A percentile compares a stretch with the other conserved stretches of the same genome.
Evolutionary conservation across 1,140 invertebrate species (phyloP).

Genomic region (Atta cephalotes): DNA sequence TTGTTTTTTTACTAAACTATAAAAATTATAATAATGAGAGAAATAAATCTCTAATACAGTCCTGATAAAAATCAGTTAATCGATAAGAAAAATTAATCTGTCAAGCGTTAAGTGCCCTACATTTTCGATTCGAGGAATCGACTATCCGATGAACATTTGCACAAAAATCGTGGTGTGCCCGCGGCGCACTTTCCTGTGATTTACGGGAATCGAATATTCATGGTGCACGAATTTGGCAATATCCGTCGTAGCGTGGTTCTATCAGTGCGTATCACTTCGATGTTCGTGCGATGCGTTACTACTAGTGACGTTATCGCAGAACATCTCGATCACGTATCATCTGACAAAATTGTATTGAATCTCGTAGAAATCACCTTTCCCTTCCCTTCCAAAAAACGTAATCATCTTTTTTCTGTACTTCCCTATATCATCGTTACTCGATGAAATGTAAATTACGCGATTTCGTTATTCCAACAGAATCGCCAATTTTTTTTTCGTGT

Average conservation of each 20-base stretch:
- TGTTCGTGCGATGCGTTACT: slow-evolving; percentile 78
- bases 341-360: slow-evolving; percentile 56
- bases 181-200: slow-evolving; percentile 62
- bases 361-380: neutral
- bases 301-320: slow-evolving; percentile 77
- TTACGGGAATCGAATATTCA: slow-evolving; percentile 82
- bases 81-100: slow-evolving; percentile 28
- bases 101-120: neutral
- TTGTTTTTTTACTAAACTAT: neutral
- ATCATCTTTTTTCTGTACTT: neutral
- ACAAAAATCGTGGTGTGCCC: slow-evolving; percentile 27
- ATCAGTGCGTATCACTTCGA: slow-evolving; percentile 74
- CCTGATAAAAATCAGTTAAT: neutral
- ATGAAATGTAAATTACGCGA: neutral
- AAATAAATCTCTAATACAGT: neutral
- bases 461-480: neutral
- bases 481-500: neutral
- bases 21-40: neutral
- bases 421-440: neutral
- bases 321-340: slow-evolving; percentile 75
- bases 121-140: neutral
- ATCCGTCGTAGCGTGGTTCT: slow-evolving; percentile 77
- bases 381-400: neutral
- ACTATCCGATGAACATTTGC: slow-evolving; percentile 21
- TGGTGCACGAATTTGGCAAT: slow-evolving; percentile 82